Evolutionary conservation across 2,888 invertebrate genomes (phyloP), one percentile per base, ranked within the genome.

Genomic region (Leptopterna dolabrata): DNA sequence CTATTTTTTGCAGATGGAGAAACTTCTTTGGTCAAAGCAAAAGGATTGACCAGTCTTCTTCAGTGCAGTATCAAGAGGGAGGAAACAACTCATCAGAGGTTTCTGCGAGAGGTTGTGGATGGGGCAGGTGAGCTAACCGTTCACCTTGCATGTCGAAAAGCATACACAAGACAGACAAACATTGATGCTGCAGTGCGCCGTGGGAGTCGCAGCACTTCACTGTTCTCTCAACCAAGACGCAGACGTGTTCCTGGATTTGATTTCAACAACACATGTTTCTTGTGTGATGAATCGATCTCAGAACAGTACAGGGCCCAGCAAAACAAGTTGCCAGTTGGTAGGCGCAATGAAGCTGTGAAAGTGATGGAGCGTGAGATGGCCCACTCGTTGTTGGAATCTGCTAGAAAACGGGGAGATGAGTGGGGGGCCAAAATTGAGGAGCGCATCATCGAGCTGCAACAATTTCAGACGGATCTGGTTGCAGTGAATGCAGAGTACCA

Each of bases 401-500:
- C 43, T 43, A 43, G 24, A 63, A 63, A 24, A 16, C 63, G 63
- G 9, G n/a, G 27, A 7, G 76, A 76, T 76, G 29, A n/a, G 9
- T 30, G 24, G 76, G 41, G 84, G 41, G 19, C 24, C 14, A 70
- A 70, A 70, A 41, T 70, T 7, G 55, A 30, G 30, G 43, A 76
- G 6, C 84, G 84, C 71, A 84, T 84, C n/a, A 11, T 6, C 4
- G 2, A 24, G 13, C 51, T 84, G 30, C 76, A 9, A 3, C 3
- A 4, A n/a, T 19, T 84, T 51, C 47, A 84, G 16, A 84, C 84
- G 4, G 84, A 84, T 84, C 71, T 84, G 71, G 84, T 84, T 7
- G 84, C 84, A 16, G 84, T 71, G 13, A 84, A 84, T n/a, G 71
- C 71, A n/a, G 43, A 84, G 27, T 84, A 84, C 24, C 84, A 84